phyloP scores from a whole-genome alignment of 2,797 vertebrate species.

The Hemibagrus guttatus region DNA sequence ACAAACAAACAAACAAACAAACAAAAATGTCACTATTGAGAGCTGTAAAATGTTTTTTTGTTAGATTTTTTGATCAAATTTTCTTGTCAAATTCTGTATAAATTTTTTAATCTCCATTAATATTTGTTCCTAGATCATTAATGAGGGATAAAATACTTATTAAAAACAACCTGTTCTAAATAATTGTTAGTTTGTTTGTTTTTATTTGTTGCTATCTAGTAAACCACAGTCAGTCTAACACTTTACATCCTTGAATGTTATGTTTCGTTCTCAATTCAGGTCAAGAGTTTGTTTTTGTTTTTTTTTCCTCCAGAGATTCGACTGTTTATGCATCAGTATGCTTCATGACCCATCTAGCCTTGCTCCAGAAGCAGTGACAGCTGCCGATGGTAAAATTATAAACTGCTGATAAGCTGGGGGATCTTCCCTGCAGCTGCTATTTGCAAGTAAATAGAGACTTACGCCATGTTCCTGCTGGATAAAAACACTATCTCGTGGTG shows the following conservation, averaged over 20 bases:
- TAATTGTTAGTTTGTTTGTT: background rate
- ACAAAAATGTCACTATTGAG: too few species aligned
- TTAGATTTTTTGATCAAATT: background rate
- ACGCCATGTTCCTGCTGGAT: conserved; percentile 26
- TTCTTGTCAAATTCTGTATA: background rate
- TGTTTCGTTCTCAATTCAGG: background rate
- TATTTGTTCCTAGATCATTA: background rate
- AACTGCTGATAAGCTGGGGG: conserved; percentile 45
- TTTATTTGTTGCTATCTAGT: background rate
- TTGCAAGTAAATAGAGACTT: conserved; percentile 60
- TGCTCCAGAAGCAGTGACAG: conserved; percentile 6
- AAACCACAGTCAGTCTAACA: background rate
- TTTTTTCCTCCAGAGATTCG: background rate
- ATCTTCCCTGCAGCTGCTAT: conserved; percentile 47
- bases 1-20: too few species aligned
- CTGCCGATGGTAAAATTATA: conserved; percentile 29
- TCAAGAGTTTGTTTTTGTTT: too few species aligned
- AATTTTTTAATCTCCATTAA: too few species aligned
- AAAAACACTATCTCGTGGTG: conserved; percentile 49
- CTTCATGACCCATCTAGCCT: background rate
- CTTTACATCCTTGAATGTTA: background rate
- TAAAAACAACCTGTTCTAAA: background rate
- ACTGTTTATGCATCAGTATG: background rate
- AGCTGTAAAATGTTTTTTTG: background rate
- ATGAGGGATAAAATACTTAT: background rate